Evolutionary conservation across 2,888 invertebrate species (phyloP), one percentile per base, ranked within the genome.

Genomic region (Scaptomyza tumidula): DNA sequence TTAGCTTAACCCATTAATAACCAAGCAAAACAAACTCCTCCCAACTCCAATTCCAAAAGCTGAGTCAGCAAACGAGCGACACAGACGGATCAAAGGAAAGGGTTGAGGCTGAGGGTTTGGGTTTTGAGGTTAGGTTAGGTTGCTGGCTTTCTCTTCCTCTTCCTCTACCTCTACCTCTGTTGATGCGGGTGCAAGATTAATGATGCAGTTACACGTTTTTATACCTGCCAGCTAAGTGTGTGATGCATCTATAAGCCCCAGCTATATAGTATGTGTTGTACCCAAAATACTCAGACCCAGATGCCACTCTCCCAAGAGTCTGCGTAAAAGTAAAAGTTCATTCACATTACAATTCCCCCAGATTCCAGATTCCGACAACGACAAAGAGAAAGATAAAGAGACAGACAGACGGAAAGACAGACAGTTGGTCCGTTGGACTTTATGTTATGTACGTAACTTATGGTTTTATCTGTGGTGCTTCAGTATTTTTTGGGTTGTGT

Each of bases 1-100:
- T 85, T 85, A 85, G 85, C 86, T 88, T 86, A 86, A 76, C 76
- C 88, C 88, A 85, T 85, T 85, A 86, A 85, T 85, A 85, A 87
- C 63, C 64, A 27, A 39, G 35, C n/a, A 50, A 59, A 55, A 43
- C 27, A 45, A 45, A 52, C 53, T 54, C 33, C 19, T 24, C 19
- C 41, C 41, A 35, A 35, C 44, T 10, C 39, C 14, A 37, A 37
- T 13, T 33, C 33, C 33, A 33, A 37, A 37, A 57, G 72, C 78
- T 82, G 82, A 82, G 69, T 82, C 82, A 86, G 81, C 81, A 54
- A 39, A 19, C 19, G n/a, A n/a, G 2, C 52, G 45, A 33, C 41
- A 46, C 50, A 37, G 46, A 41, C 16, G 14, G n/a, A 6, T 13
- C 33, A 9, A 16, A 29, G 10, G 29, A n/a, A 55, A 55, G 56